Conservation (phyloP, 2,113 vertebrate genomes). For the Phalacrocorax aristotelis region DNA sequence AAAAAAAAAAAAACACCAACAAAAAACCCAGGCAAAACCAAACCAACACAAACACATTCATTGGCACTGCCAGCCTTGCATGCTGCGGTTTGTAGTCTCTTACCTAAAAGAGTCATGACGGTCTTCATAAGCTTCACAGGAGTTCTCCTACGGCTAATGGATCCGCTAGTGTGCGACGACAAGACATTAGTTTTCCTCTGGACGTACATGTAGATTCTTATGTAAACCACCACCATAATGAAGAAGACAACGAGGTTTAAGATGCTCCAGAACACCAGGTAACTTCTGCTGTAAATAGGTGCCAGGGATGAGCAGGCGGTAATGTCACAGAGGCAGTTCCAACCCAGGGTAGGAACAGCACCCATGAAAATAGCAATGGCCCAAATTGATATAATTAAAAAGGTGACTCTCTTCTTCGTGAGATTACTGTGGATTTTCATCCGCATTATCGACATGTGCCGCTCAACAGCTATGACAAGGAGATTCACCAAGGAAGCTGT, state of each 20-base stretch:
- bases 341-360: constrained; percentile 90
- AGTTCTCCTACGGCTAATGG: constrained; percentile 88
- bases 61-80: neutral
- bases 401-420: constrained; percentile 90
- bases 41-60: neutral
- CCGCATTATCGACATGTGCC: constrained; percentile 91
- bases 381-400: constrained; percentile 91
- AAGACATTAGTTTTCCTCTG: constrained; percentile 88
- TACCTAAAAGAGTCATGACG: constrained; percentile 95
- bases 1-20: neutral
- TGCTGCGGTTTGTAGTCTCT: constrained; percentile 32
- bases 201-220: constrained; percentile 93
- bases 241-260: constrained; percentile 91
- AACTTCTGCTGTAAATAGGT: constrained; percentile 94
- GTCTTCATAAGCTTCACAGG: constrained; percentile 99
- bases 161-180: constrained; percentile 83
- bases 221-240: constrained; percentile 91
- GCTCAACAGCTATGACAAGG: constrained; percentile 92
- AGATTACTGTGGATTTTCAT: constrained; percentile 95
- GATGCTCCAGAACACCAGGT: constrained; percentile 92
- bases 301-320: constrained; percentile 86
- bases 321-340: constrained; percentile 95
- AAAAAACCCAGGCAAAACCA: neutral
- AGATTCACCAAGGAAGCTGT: constrained; percentile 92
- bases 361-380: constrained; percentile 93